phyloP scores from a whole-genome alignment of 2,113 vertebrate species.

The Oenanthe melanoleuca region DNA sequence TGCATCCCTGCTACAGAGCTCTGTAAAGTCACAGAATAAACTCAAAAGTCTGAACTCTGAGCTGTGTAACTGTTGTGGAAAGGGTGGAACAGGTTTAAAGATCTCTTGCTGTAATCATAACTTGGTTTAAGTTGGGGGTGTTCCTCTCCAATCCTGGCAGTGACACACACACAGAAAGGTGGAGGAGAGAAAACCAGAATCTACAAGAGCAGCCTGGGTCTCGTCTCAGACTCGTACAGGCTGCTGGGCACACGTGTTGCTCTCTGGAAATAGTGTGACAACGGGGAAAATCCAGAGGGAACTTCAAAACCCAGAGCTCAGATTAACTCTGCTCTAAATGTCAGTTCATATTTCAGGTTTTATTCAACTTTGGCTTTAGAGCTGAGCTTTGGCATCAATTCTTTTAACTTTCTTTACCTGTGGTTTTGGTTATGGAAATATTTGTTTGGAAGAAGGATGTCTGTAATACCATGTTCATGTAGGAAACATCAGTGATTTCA shows the following conservation, averaged over 20 bases:
- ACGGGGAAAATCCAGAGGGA: rapidly evolving
- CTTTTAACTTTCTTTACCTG: background rate
- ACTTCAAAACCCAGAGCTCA: background rate
- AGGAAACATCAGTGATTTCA: background rate
- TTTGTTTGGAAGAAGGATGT: background rate
- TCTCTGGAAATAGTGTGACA: background rate
- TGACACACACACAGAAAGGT: background rate
- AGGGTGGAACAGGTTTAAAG: too few relatives aligned
- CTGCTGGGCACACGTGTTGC: background rate
- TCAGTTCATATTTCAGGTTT: background rate
- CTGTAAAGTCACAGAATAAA: background rate
- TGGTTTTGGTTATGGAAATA: background rate
- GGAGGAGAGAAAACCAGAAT: background rate
- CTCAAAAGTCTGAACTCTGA: background rate
- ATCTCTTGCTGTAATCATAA: background rate
- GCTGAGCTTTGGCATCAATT: background rate
- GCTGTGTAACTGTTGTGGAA: background rate
- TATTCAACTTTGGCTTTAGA: background rate
- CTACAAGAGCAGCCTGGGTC: background rate
- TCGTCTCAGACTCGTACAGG: background rate
- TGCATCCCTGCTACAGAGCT: background rate
- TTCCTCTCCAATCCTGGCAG: background rate
- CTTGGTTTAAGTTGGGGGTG: background rate
- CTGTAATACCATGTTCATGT: background rate
- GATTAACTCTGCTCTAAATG: background rate